Evolutionary conservation across 2,888 invertebrate species (phyloP), one percentile per base, ranked within the genome.

Genomic region (Apodemia duryi): DNA sequence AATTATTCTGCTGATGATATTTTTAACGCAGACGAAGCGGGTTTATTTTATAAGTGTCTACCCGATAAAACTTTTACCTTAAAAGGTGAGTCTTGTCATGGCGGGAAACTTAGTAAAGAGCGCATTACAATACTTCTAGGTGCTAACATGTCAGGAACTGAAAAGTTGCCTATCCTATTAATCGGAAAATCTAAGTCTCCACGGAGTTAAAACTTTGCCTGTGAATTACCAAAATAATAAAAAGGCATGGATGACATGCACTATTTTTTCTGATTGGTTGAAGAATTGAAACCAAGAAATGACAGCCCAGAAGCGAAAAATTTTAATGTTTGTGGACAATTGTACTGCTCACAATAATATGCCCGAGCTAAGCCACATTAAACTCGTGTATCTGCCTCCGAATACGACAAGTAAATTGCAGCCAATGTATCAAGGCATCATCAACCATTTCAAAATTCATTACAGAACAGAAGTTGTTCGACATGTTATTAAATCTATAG

Each of bases 181-280:
- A 70, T 72, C 29, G 68, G 70, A 61, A 73, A 73, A 70, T 63
- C 68, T 65, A 71, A 70, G 68, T 62, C 21, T 32, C 69, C 69
- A 41, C 62, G 70, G 70, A 62, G 63, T 67, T 62, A 71, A 10
- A 51, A 41, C 41, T n/a, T 51, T 38, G 6, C 38, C 38, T 61
- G 67, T 72, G 49, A 54, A 70, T 64, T 71, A 72, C 54, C 63
- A 68, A 67, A 67, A 66, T 61, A 73, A 71, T 70, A 71, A 65
- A 65, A 73, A 70, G 65, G 72, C 71, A 28, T 73, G 72, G 70
- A 73, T 73, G 71, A 72, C 72, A 43, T 64, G 61, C 21, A 54
- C 6, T 60, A 63, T 69, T 51, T 69, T 70, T 69, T 11, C 63
- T 43, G 64, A 67, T 54, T 70, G 67, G 66, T 64, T 67, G 41